Conservation (phyloP, 2,113 vertebrate species). For the Periophthalmodon schlosseri region DNA sequence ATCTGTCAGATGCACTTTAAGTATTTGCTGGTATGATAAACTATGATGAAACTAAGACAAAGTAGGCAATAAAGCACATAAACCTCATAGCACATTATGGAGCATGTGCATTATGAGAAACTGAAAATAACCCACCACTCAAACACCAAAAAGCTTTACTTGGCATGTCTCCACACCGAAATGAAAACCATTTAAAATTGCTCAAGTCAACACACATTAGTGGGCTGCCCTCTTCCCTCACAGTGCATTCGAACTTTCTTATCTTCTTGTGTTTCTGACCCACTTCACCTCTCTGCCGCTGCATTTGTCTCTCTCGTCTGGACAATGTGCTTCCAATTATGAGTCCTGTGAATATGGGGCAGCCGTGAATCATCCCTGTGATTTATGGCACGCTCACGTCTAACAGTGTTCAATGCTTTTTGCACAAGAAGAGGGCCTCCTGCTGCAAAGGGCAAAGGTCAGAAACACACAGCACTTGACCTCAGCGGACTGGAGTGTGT, state of each 20-base stretch:
- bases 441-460: slow-evolving; percentile 86
- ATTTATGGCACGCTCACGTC: slow-evolving; percentile 86
- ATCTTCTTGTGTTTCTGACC: slow-evolving; percentile 52
- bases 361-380: slow-evolving; percentile 60
- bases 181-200: slow-evolving; percentile 23
- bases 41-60: neutral
- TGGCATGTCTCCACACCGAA: slow-evolving; percentile 24
- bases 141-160: neutral
- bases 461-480: slow-evolving; percentile 81
- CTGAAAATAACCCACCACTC: neutral
- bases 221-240: slow-evolving; percentile 25
- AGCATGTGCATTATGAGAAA: neutral
- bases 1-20: neutral
- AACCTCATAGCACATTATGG: neutral
- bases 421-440: slow-evolving; percentile 80
- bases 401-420: slow-evolving; percentile 84
- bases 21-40: neutral
- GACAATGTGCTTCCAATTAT: slow-evolving; percentile 91
- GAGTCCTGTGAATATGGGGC: slow-evolving; percentile 75
- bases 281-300: slow-evolving; percentile 30
- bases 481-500: slow-evolving; percentile 51
- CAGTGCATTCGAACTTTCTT: slow-evolving; percentile 23
- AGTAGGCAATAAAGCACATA: neutral
- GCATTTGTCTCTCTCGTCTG: slow-evolving; percentile 53
- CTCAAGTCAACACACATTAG: slow-evolving; percentile 29